Percentiles rank a stretch among this genome's conserved stretches.
Conservation (phyloP, 2,888 invertebrate genomes). For the Rotaria macrura region DNA sequence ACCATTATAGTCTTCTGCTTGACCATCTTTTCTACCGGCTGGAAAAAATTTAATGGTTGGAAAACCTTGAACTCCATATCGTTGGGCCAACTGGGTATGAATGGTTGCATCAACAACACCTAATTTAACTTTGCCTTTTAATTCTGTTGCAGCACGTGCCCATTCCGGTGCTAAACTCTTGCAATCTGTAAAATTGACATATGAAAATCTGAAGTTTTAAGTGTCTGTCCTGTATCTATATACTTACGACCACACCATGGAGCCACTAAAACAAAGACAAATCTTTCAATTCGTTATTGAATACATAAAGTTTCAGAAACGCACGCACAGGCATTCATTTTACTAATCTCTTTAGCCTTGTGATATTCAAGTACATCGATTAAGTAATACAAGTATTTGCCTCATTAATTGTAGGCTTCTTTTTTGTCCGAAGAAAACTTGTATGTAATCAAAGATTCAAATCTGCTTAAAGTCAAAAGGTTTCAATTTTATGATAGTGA, state of each 20-base stretch:
- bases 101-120: slow-evolving; percentile 92
- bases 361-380: not conserved
- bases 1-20: slow-evolving; percentile 32
- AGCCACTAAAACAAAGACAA: slow-evolving; percentile 53
- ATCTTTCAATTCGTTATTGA: not conserved
- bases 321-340: not conserved
- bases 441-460: no score
- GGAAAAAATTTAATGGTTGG: slow-evolving; percentile 33
- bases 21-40: slow-evolving; percentile 23
- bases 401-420: not conserved
- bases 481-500: no score
- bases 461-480: no score
- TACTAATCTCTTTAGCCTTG: not conserved
- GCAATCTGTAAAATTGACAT: slow-evolving; percentile 64
- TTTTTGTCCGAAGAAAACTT: not conserved
- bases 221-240: not conserved
- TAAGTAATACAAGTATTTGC: not conserved
- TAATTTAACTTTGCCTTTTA: slow-evolving; percentile 83
- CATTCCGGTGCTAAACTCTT: slow-evolving; percentile 91
- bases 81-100: slow-evolving; percentile 67
- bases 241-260: slow-evolving; percentile 60
- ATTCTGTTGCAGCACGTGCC: slow-evolving; percentile 80
- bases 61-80: slow-evolving; percentile 57
- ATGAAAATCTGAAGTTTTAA: no score
- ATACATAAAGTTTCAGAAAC: not conserved